A percentile compares a stretch with the other conserved stretches of the same genome.
Evolutionary conservation across 2,888 invertebrate genomes (phyloP).

Genomic region (Acronicta alni): DNA sequence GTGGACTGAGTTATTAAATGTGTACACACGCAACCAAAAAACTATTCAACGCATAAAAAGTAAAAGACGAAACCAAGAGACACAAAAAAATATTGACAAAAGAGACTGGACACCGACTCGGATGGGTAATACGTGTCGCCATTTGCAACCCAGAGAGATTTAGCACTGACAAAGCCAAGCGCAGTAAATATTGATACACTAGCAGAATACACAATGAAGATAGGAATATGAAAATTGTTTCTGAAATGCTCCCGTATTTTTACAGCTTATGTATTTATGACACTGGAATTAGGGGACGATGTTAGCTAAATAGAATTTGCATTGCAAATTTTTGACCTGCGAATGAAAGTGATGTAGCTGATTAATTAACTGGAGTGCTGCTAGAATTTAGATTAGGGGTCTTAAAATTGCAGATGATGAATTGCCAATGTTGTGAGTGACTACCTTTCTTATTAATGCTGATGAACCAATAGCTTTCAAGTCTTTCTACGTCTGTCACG

Average conservation of each 20-base stretch:
- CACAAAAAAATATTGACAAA: slow-evolving; percentile 50
- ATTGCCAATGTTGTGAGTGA: neutral
- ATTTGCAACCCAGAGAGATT: slow-evolving; percentile 53
- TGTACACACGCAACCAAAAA: neutral
- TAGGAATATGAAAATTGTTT: slow-evolving; percentile 58
- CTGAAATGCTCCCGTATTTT: slow-evolving; percentile 42
- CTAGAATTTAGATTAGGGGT: slow-evolving; percentile 10
- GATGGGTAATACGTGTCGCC: slow-evolving; percentile 50
- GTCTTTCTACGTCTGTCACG: too few relatives aligned
- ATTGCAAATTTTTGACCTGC: slow-evolving; percentile 48
- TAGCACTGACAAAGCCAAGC: slow-evolving; percentile 50
- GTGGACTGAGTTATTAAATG: neutral
- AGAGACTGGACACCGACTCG: slow-evolving; percentile 47
- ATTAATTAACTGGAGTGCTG: slow-evolving; percentile 37
- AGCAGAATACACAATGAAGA: slow-evolving; percentile 51
- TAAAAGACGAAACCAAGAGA: slow-evolving; percentile 20
- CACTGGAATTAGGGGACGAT: slow-evolving; percentile 34
- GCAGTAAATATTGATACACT: slow-evolving; percentile 51
- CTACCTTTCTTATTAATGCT: too few relatives aligned
- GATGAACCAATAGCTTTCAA: neutral
- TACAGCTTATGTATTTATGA: slow-evolving; percentile 50
- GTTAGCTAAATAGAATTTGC: slow-evolving; percentile 40
- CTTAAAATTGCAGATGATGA: slow-evolving; percentile 9
- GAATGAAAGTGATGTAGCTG: slow-evolving; percentile 40
- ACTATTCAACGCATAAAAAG: slow-evolving; percentile 2